Evolutionary conservation across 2,113 vertebrate genomes (phyloP), one percentile per base, ranked within the genome.

Genomic region (Laticauda colubrina): DNA sequence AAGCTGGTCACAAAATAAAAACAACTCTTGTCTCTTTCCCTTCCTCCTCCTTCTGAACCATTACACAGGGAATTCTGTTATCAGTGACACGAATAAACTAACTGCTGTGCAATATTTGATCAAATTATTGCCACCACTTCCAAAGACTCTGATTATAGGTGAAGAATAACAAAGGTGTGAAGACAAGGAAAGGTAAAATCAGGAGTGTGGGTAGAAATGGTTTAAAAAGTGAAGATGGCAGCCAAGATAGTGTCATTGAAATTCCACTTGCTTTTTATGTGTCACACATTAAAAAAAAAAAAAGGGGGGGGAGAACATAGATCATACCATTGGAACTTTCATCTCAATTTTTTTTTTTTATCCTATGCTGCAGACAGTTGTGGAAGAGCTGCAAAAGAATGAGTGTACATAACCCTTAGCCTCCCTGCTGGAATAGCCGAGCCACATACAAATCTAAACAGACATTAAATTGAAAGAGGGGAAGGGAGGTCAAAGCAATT

Each of bases 401-500:
- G 85, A 12, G 21, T 75, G 4, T 26, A 24, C 51, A 57, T 26
- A 88, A 87, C 51, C 75, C 75, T 81, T 43, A 81, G 75, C 75
- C n/a, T 81, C 34, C 75, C 75, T 39, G 34, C 34, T 39, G 75
- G 88, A 92, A 23, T 39, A 64, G 48, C 61, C 75, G 34, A 92
- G 34, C n/a, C 45, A 96, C 93, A 81, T 89, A 57, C 55, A 89
- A 57, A 57, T 29, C 3, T 91, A 93, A 91, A 64, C 59, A 45
- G 51, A 88, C 91, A 85, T 57, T 53, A 75, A 45, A 69, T 75
- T 51, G 39, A n/a, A 91, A 94, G 92, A 39, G 81, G n/a, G 3
- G 94, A 51, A 43, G 94, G 87, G 88, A 85, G 69, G 53, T 75
- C 90, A 4, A 64, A 86, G 54, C 2, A 0, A 85, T 7, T 5